Evolutionary conservation across 2,888 invertebrate species (phyloP), one percentile per base, ranked within the genome.

Genomic region (Halictus quadricinctus): DNA sequence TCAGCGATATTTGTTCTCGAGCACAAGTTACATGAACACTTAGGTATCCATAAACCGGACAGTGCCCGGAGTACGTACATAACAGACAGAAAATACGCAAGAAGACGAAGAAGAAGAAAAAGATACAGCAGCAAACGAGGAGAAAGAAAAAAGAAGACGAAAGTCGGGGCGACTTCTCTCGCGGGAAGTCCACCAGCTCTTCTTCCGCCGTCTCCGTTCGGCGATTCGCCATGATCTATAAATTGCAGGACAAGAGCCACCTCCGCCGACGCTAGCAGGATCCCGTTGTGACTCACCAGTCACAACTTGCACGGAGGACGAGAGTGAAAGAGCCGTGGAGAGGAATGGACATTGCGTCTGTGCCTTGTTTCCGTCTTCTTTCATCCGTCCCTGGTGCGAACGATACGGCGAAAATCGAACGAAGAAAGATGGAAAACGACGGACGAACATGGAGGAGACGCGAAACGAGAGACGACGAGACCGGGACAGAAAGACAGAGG

Each of bases 211-310:
- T 88, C 72, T 83, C 81, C 86, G 89, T 90, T 90, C 85, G 89
- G 82, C 90, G 91, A 92, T 93, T 91, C 90, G 90, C 89, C 89
- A 90, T 91, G 91, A 93, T 93, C 93, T 92, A 93, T 93, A 93
- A 93, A 93, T 93, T 92, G 93, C 91, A 87, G 88, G 91, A 88
- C 36, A 89, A 92, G 89, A 84, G 87, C 85, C 91, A 85, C 84
- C 88, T 87, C 90, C 91, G 85, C 88, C 84, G 89, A 89, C 90
- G 90, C 89, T 86, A 87, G 85, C 76, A 76, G 80, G 81, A 66
- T 80, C 86, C 84, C 88, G 84, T 90, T 91, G 89, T 91, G 91
- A 91, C 90, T 91, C 90, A 91, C 88, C 89, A 80, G 84, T 87
- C 86, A 89, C 88, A 90, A 86, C 86, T 85, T 36, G 81, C 78